phyloP scores from a whole-genome alignment of 1,140 invertebrate species.

The Drosophila insularis region DNA sequence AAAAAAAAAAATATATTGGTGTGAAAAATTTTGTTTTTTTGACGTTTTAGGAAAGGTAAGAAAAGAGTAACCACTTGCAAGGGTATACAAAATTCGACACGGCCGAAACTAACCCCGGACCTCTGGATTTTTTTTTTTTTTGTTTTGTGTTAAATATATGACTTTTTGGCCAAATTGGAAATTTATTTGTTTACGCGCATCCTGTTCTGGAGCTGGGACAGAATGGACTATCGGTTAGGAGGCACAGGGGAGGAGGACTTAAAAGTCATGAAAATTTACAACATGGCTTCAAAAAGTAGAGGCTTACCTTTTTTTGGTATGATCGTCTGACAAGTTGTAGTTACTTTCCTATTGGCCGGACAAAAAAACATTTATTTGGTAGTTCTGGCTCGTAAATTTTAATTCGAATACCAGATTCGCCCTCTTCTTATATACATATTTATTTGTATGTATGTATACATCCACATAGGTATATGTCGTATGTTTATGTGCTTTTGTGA shows the following conservation, averaged over 20 bases:
- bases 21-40: too few species aligned
- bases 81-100: too few species aligned
- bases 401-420: slow-evolving; percentile 54
- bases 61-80: too few species aligned
- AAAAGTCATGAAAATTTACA: slow-evolving; percentile 81
- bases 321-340: slow-evolving; percentile 56
- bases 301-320: slow-evolving; percentile 38
- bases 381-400: slow-evolving; percentile 74
- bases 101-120: too few species aligned
- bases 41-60: too few species aligned
- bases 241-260: slow-evolving; percentile 32
- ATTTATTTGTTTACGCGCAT: slow-evolving; percentile 79
- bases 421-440: slow-evolving; percentile 32
- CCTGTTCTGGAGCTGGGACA: slow-evolving; percentile 25
- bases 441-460: background rate
- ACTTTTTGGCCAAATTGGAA: slow-evolving; percentile 75
- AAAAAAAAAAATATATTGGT: too few species aligned
- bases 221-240: background rate
- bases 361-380: slow-evolving; percentile 47
- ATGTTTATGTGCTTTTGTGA: slow-evolving; percentile 77
- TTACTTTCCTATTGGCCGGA: slow-evolving; percentile 63
- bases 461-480: background rate
- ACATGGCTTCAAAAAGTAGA: slow-evolving; percentile 58
- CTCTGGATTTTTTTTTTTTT: slow-evolving; percentile 29
- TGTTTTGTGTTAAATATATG: slow-evolving; percentile 66